Evolutionary conservation across 2,113 vertebrate species (phyloP).

Genomic region (Chroicocephalus ridibundus): DNA sequence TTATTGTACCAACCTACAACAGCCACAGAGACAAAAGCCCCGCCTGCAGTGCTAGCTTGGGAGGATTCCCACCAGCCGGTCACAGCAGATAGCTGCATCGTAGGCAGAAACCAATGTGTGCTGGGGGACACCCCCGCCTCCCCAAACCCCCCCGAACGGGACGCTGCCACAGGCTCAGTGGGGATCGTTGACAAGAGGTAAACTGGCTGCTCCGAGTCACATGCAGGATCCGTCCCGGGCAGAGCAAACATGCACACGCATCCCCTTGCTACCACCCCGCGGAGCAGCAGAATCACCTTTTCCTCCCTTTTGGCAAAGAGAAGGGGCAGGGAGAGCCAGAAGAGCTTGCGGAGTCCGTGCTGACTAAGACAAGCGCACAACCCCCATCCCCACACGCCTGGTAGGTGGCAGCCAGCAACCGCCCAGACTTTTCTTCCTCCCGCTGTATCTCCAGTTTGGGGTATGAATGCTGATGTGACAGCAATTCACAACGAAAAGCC

Average conservation of each 20-base stretch:
- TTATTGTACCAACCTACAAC: neutral
- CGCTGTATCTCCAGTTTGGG: neutral
- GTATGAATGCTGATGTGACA: neutral
- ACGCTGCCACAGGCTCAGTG: neutral
- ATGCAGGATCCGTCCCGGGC: neutral
- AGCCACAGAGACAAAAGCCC: neutral
- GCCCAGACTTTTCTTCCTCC: neutral
- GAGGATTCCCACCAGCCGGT: neutral
- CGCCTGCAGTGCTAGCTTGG: neutral
- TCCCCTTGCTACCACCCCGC: accelerated
- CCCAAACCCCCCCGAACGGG: neutral
- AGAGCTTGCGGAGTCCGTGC: neutral
- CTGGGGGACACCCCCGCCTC: neutral
- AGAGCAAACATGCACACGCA: neutral
- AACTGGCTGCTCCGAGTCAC: neutral
- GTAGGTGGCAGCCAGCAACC: neutral
- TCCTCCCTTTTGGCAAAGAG: neutral
- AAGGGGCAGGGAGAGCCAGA: neutral
- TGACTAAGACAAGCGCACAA: neutral
- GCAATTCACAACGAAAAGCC: neutral
- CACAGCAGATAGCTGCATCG: neutral
- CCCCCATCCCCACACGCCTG: neutral
- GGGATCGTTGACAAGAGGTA: neutral
- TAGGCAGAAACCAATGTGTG: accelerated
- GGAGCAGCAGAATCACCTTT: neutral